phyloP scores from a whole-genome alignment of 2,888 invertebrate genomes.

The Iphiclides podalirius region DNA sequence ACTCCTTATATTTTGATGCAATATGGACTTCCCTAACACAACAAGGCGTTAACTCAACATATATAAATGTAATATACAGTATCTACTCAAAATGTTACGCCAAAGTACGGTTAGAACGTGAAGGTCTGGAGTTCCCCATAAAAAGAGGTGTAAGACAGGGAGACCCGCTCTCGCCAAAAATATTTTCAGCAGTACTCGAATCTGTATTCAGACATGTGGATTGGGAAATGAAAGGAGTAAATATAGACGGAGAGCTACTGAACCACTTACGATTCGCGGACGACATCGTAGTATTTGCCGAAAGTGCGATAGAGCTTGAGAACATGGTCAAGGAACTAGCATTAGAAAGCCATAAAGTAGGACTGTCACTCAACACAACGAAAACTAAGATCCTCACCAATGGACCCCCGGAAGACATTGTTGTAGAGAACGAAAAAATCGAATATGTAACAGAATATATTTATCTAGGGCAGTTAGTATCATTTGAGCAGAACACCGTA shows the following conservation, averaged over 20 bases:
- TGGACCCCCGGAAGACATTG: background rate
- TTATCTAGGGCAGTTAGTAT: background rate
- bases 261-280: background rate
- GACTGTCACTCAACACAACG: background rate
- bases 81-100: conserved; percentile 19
- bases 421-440: conserved; percentile 3
- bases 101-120: conserved; percentile 13
- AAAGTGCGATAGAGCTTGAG: background rate
- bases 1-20: conserved; percentile 4
- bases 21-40: conserved; percentile 23
- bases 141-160: background rate
- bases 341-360: conserved; percentile 11
- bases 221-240: background rate
- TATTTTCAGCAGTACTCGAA: conserved; percentile 1
- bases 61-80: conserved; percentile 13
- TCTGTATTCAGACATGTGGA: background rate
- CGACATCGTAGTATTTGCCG: conserved; percentile 6
- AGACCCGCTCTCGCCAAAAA: background rate
- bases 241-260: background rate
- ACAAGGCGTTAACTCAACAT: conserved; percentile 21
- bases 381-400: conserved; percentile 13
- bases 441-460: background rate
- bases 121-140: conserved; percentile 11
- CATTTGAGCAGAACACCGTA: background rate
- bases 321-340: conserved; percentile 10